Conservation (phyloP, 2,113 vertebrate species). For the Camelus bactrianus region DNA sequence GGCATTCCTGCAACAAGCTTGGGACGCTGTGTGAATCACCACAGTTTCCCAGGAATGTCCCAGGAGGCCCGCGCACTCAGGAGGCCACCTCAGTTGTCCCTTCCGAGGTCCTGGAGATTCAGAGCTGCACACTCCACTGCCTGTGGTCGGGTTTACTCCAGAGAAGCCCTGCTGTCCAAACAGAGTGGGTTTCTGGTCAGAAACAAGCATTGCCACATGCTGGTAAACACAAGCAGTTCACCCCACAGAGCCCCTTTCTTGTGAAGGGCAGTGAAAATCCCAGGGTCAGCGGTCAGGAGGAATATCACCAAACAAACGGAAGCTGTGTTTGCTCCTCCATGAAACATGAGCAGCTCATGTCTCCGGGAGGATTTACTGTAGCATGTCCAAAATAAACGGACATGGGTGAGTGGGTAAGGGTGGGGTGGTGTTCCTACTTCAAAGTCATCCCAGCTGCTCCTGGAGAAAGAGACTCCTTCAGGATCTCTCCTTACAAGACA, state of each 20-base stretch:
- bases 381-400: not conserved
- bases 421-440: not conserved
- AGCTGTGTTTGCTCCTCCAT: conserved; percentile 21
- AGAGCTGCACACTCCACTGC: not conserved
- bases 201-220: conserved; percentile 6
- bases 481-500: conserved; percentile 50
- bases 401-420: not conserved
- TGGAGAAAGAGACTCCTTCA: not conserved
- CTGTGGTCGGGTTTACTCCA: not conserved
- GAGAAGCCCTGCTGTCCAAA: conserved; percentile 33
- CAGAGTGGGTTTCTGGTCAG: not conserved
- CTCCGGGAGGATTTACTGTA: conserved; percentile 41
- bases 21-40: not conserved
- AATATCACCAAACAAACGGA: conserved; percentile 40
- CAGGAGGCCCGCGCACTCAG: not conserved
- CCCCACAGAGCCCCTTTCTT: not conserved
- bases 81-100: not conserved
- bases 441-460: not conserved
- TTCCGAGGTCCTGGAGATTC: not conserved
- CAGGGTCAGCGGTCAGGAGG: not conserved
- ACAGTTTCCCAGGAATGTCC: not conserved
- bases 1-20: not conserved
- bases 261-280: not conserved
- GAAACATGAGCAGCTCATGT: not conserved
- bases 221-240: conserved; percentile 39